Percentiles rank a stretch among this genome's conserved stretches.
Conservation (phyloP, 2,113 vertebrate genomes). For the Nothobranchius kuhntae region DNA sequence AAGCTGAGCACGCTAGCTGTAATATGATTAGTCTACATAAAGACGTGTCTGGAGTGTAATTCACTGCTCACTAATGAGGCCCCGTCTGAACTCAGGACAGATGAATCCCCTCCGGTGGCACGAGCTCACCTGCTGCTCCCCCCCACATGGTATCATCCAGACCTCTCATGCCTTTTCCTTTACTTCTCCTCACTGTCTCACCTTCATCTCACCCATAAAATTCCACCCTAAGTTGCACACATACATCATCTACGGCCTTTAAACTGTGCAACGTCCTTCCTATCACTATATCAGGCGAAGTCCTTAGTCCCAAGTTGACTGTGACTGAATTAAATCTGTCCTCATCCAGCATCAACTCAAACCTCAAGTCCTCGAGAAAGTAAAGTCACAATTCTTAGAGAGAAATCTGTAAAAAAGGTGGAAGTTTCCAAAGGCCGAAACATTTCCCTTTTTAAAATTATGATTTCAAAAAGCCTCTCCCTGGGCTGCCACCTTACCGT, state of each 20-base stretch:
- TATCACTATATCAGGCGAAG: not conserved
- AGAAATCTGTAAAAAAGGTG: not conserved
- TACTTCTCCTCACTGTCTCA: conserved; percentile 4
- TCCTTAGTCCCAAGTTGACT: not conserved
- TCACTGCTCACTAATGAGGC: conserved; percentile 86
- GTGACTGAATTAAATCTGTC: not conserved
- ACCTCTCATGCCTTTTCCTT: conserved; percentile 14
- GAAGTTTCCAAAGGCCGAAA: not conserved
- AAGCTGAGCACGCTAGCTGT: conserved; percentile 72
- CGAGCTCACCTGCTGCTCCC: conserved; percentile 73
- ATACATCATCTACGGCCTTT: conserved; percentile 11
- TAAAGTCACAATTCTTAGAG: not conserved
- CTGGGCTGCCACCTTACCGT: too few species aligned
- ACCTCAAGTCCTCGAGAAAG: not conserved
- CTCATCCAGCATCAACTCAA: not conserved
- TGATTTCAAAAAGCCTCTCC: too few species aligned
- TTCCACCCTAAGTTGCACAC: not conserved
- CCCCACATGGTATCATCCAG: conserved; percentile 14
- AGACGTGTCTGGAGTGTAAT: conserved; percentile 84
- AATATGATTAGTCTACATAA: conserved; percentile 86
- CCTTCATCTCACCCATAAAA: conserved; percentile 25
- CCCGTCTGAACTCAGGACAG: conserved; percentile 81
- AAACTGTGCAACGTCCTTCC: not conserved
- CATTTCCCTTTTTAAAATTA: too few species aligned
- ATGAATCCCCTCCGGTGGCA: conserved; percentile 75